Percentiles rank a stretch among this genome's conserved stretches.
Evolutionary conservation across 1,140 invertebrate species (phyloP).

Genomic region (Tetraneura akinire): DNA sequence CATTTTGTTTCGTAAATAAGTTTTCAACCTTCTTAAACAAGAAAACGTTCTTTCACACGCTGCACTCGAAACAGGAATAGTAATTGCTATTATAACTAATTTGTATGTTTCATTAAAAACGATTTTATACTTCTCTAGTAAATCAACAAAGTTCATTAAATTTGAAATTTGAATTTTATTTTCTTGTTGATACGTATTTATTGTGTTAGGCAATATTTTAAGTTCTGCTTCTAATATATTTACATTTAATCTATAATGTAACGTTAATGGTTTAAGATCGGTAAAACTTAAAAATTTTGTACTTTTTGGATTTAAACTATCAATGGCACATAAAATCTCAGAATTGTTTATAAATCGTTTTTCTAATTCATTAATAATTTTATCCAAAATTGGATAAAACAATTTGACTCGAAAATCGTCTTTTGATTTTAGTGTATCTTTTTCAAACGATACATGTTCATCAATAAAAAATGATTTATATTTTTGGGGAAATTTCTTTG

Average conservation of each 20-base stretch:
- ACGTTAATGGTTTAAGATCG: too few species aligned
- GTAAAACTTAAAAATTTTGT: neutral
- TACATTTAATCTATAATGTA: too few species aligned
- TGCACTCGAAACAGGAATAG: slow-evolving; percentile 21
- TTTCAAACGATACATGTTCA: slow-evolving; percentile 27
- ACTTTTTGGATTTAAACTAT: slow-evolving; percentile 5
- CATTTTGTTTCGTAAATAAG: too few species aligned
- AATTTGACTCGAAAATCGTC: slow-evolving; percentile 16
- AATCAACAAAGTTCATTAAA: too few species aligned
- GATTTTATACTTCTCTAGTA: slow-evolving; percentile 8
- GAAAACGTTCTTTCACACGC: too few species aligned
- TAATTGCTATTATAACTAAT: slow-evolving; percentile 8
- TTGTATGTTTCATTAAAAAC: slow-evolving; percentile 33
- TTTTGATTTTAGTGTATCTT: neutral
- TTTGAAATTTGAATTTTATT: too few species aligned
- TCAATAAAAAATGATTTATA: slow-evolving; percentile 35
- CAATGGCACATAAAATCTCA: neutral
- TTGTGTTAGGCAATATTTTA: too few species aligned
- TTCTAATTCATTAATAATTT: slow-evolving; percentile 37
- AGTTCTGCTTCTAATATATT: too few species aligned
- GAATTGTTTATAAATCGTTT: neutral
- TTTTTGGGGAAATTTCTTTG: slow-evolving; percentile 12
- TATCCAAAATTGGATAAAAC: slow-evolving; percentile 1
- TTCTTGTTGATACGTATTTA: too few species aligned
- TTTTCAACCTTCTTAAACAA: too few species aligned